Evolutionary conservation across 2,797 vertebrate species (phyloP), one percentile per base, ranked within the genome.

Genomic region (Melanotaenia pygmaea): DNA sequence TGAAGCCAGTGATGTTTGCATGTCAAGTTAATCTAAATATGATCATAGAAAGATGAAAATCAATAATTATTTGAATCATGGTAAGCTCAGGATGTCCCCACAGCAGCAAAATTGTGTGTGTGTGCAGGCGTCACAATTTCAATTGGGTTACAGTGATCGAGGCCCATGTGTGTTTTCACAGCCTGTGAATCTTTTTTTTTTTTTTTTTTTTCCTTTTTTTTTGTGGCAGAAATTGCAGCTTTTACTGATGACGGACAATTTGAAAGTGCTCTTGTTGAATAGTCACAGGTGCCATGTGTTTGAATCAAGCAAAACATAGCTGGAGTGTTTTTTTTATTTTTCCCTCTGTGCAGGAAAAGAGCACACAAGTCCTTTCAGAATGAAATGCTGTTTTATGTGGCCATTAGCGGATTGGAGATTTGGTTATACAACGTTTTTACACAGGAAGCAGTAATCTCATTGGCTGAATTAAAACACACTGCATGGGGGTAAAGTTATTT

Each of bases 391-490:
- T 82, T 91, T 81, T 85, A 84, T 83, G 83, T 72, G 72, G 56
- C 73, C 81, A 87, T 86, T 88, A 84, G 85, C 32, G 79, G 80
- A 89, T 89, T 85, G 79, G 71, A 83, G 69, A 80, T 89, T 89
- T 74, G 75, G 70, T 74, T 67, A 38, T 78, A 73, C 72, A 79
- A 83, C 56, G 64, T 89, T 87, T 79, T 75, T 47, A 68, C 64
- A 68, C 56, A 57, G 65, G 81, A 59, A 70, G 71, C 56, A 4
- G 20, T 45, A 30, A 45, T 70, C 59, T 76, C 43, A 65, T 64
- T 74, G 79, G 65, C 37, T 38, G 72, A 66, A 61, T 60, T 60
- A 30, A 72, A 65, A 20, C 45, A 30, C 45, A 24, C 1, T 40
- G 64, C 59, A 50, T 14, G 0, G 11, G 70, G 70, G 64, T 20